phyloP scores from a whole-genome alignment of 2,888 invertebrate genomes.

The Polydrusus cervinus region DNA sequence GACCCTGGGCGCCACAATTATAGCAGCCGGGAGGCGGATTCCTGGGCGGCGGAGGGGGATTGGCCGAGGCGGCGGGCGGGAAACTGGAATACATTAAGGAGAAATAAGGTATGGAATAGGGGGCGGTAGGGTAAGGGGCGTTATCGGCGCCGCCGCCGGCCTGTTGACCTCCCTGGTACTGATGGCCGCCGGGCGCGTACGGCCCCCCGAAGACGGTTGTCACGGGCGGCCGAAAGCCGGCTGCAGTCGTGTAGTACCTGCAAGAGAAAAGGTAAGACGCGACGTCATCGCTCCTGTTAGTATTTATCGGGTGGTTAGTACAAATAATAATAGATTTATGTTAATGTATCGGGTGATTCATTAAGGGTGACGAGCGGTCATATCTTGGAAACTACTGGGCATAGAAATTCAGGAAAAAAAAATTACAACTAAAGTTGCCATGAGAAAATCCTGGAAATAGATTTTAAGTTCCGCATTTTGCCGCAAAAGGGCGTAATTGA shows the following conservation, averaged over 20 bases:
- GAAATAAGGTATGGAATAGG: slow-evolving; percentile 64
- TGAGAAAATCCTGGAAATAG: too few relatives aligned
- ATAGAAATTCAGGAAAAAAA: too few relatives aligned
- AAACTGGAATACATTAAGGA: slow-evolving; percentile 69
- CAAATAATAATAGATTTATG: not conserved
- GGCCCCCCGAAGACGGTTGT: slow-evolving; percentile 58
- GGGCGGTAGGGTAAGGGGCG: slow-evolving; percentile 58
- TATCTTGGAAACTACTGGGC: too few relatives aligned
- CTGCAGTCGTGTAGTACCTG: slow-evolving; percentile 55
- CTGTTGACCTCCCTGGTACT: slow-evolving; percentile 61
- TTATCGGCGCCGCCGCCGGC: slow-evolving; percentile 55
- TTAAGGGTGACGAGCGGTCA: too few relatives aligned
- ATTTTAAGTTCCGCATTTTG: too few relatives aligned
- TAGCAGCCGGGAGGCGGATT: slow-evolving; percentile 80
- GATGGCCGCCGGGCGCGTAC: slow-evolving; percentile 57
- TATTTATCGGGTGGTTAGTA: not conserved
- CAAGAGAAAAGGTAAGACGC: slow-evolving; percentile 19
- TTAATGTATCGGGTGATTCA: too few relatives aligned
- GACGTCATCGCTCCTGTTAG: not conserved
- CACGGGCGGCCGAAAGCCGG: slow-evolving; percentile 66
- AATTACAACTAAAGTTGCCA: too few relatives aligned
- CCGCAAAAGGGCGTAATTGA: too few relatives aligned
- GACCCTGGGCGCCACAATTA: slow-evolving; percentile 92
- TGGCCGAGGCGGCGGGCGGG: slow-evolving; percentile 66
- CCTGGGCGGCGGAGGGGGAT: slow-evolving; percentile 74